These are phyloP conservation scores for Azemiops feae DNA, from an alignment of 2,113 vertebrate species.

Conservation along the genomic window DNA sequence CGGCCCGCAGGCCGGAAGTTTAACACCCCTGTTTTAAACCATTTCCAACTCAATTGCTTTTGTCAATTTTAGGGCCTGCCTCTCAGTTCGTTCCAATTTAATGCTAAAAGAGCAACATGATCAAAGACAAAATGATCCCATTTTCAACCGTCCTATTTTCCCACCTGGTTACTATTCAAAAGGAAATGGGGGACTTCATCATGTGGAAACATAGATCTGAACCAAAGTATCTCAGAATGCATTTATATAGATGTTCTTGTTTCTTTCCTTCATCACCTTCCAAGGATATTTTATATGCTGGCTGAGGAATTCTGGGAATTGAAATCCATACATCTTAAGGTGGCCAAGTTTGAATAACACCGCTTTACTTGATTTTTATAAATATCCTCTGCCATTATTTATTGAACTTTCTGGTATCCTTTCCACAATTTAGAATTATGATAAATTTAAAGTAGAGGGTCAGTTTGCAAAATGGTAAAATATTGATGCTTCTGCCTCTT, in stretches of 20 bases:
- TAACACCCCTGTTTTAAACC: constrained; percentile 26
- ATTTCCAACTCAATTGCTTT: constrained; percentile 47
- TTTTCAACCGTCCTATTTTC: background rate
- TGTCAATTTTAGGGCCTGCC: constrained; percentile 55
- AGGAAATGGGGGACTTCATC: background rate
- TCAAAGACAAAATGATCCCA: background rate
- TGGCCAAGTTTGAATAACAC: background rate
- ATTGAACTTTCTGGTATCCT: no score
- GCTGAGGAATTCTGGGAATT: background rate
- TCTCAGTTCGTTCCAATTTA: background rate
- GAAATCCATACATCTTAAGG: background rate
- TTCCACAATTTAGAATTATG: background rate
- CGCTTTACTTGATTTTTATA: no score
- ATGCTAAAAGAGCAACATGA: background rate
- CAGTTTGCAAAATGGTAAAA: background rate
- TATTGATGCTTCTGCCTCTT: background rate
- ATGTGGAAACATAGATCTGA: background rate
- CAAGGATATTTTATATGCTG: background rate
- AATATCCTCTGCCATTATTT: background rate
- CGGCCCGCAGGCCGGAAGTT: no score
- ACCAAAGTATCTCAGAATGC: background rate
- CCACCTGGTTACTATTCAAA: background rate
- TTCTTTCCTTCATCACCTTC: background rate
- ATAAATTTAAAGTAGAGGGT: no score
- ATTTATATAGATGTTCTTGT: background rate